Evolutionary conservation across 1,140 invertebrate species (phyloP).

Genomic region (Lerema accius): DNA sequence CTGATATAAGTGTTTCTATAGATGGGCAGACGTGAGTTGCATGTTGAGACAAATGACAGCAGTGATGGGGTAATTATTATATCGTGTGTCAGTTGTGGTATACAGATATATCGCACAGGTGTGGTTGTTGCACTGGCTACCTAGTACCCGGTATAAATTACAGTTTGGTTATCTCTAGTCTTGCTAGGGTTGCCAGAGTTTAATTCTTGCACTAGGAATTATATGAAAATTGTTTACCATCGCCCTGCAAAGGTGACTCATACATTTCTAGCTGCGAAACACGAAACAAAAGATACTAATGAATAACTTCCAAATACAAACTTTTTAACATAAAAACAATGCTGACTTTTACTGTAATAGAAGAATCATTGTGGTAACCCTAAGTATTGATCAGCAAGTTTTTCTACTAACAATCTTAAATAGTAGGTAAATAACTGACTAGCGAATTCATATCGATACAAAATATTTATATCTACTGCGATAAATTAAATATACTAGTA

Average conservation of each 20-base stretch:
- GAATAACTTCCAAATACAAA: too few species aligned
- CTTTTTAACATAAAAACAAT: too few species aligned
- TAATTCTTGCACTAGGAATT: too few species aligned
- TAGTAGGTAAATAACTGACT: not conserved
- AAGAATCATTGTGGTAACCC: too few species aligned
- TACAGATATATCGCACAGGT: not conserved
- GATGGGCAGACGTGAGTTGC: conserved; percentile 59
- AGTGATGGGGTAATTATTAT: conserved; percentile 54
- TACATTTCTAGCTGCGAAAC: too few species aligned
- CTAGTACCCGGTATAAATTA: not conserved
- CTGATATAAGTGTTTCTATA: conserved; percentile 46
- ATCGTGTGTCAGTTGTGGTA: conserved; percentile 17
- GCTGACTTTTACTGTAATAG: too few species aligned
- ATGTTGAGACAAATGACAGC: conserved; percentile 48
- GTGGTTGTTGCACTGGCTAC: conserved; percentile 12
- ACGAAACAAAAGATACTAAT: too few species aligned
- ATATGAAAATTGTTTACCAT: too few species aligned
- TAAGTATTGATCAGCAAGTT: too few species aligned
- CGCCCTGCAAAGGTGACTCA: too few species aligned
- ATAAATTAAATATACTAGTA: not conserved
- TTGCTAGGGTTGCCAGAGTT: too few species aligned
- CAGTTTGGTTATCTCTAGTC: not conserved
- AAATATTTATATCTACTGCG: not conserved
- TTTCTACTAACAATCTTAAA: not conserved
- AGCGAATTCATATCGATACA: conserved; percentile 1